phyloP scores from a whole-genome alignment of 2,113 vertebrate genomes.

The Catharus minimus region DNA sequence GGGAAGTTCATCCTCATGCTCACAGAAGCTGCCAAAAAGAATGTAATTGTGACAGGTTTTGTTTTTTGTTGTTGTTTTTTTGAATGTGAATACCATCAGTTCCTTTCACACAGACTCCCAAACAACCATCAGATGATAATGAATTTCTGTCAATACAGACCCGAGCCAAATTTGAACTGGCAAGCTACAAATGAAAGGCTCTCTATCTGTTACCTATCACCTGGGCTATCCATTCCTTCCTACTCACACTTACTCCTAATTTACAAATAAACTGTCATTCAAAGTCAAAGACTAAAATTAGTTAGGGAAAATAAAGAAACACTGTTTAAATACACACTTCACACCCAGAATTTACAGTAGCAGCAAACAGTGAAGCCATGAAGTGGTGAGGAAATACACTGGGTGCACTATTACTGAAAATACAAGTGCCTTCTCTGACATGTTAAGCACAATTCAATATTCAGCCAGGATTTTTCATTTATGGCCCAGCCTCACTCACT shows the following conservation, averaged over 20 bases:
- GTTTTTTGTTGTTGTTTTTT: conserved; percentile 62
- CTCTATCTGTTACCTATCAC: conserved; percentile 59
- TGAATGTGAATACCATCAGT: conserved; percentile 56
- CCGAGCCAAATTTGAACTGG: conserved; percentile 57
- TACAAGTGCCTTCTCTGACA: neutral
- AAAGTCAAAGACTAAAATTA: conserved; percentile 39
- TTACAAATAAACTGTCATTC: conserved; percentile 61
- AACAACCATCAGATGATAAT: conserved; percentile 67
- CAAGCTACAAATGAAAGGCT: conserved; percentile 58
- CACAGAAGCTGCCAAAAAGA: conserved; percentile 52
- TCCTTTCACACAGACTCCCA: conserved; percentile 63
- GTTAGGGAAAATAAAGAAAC: neutral
- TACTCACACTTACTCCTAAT: conserved; percentile 53
- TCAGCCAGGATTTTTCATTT: neutral
- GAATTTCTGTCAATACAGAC: conserved; percentile 64
- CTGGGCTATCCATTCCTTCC: conserved; percentile 46
- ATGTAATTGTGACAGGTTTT: conserved; percentile 61
- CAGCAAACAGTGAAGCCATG: neutral
- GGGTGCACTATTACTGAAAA: neutral
- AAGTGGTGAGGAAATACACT: neutral
- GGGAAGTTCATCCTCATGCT: conserved; percentile 44
- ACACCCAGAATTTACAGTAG: neutral
- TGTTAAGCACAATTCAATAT: neutral
- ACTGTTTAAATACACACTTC: conserved; percentile 32
- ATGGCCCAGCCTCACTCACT: neutral